Evolutionary conservation across 2,888 invertebrate species (phyloP), one percentile per base, ranked within the genome.

Genomic region (Lasius fuliginosus): DNA sequence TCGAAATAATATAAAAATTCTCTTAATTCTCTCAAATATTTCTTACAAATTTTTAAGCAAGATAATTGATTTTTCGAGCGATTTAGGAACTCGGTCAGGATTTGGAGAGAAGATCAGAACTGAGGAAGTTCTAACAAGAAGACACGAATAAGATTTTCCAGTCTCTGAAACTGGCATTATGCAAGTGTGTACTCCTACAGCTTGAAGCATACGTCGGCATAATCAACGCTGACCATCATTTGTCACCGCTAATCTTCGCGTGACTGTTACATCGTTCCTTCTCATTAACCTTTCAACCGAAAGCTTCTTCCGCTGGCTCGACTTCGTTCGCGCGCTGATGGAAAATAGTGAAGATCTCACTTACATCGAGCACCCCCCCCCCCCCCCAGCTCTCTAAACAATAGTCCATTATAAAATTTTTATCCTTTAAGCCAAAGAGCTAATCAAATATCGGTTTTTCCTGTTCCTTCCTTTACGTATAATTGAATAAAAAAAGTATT

Each of bases 211-310:
- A 77, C 33, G 60, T 60, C 40, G 67, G 36, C 27, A 36, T 81
- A 81, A 81, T 73, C 73, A 30, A 58, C 73, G 23, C 60, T 49
- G 79, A 27, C 46, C 36, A 60, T 60, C 79, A 62, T 81, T 81
- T 81, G 79, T 81, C 79, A 81, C 73, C 18, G 46, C 60, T 62
- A 73, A 81, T 81, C 79, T 81, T 79, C 73, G 79, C 79, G 46
- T 81, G 79, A 81, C 79, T 27, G 33, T 81, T 60, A 73, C 79
- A 49, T 81, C 60, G 73, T 73, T 36, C 60, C 73, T 73, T 30
- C 79, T 81, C 46, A 81, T 81, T 81, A 73, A 81, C 79, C 79
- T 81, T 73, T 73, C 79, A 81, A 73, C 73, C 73, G 60, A 81
- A 60, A 81, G 73, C 73, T 73, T 46, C 73, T 81, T 81, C 79